These are phyloP conservation scores for Dromaius novaehollandiae DNA, from an alignment of 2,113 vertebrate genomes.

Conservation along the genomic window DNA sequence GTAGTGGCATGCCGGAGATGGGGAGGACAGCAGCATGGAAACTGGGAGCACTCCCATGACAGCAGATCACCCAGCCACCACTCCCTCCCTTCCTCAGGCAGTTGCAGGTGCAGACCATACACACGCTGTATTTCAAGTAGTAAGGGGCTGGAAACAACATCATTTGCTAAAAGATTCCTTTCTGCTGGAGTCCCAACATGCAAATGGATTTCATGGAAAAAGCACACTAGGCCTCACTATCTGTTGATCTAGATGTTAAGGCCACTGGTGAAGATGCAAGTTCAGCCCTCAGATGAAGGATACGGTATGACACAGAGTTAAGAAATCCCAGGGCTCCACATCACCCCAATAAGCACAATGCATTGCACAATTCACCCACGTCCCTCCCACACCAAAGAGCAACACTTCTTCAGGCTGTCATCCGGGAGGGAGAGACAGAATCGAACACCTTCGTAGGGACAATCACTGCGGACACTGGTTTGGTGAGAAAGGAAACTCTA, in stretches of 20 bases:
- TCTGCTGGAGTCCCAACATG: too few relatives aligned
- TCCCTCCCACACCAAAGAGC: not conserved
- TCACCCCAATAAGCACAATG: not conserved
- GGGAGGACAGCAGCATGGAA: too few relatives aligned
- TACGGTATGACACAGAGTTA: not conserved
- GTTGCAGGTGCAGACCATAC: too few relatives aligned
- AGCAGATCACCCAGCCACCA: too few relatives aligned
- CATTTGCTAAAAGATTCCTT: too few relatives aligned
- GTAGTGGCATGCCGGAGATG: too few relatives aligned
- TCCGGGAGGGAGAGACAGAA: not conserved
- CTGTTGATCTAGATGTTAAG: not conserved
- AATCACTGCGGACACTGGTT: not conserved
- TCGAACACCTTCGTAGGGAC: rapidly evolving
- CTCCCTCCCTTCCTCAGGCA: too few relatives aligned
- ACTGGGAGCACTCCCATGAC: too few relatives aligned
- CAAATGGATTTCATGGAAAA: too few relatives aligned
- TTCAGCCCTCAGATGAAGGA: not conserved
- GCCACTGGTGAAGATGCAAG: not conserved
- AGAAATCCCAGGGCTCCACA: not conserved
- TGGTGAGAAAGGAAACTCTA: slow-evolving; percentile 24
- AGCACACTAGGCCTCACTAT: rapidly evolving
- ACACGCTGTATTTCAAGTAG: too few relatives aligned
- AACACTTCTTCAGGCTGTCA: not conserved
- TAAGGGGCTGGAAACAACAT: too few relatives aligned
- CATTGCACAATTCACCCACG: not conserved